Base-by-base conservation (phyloP, 2,797 vertebrate species). In the Bovichtus diacanthus region DNA sequence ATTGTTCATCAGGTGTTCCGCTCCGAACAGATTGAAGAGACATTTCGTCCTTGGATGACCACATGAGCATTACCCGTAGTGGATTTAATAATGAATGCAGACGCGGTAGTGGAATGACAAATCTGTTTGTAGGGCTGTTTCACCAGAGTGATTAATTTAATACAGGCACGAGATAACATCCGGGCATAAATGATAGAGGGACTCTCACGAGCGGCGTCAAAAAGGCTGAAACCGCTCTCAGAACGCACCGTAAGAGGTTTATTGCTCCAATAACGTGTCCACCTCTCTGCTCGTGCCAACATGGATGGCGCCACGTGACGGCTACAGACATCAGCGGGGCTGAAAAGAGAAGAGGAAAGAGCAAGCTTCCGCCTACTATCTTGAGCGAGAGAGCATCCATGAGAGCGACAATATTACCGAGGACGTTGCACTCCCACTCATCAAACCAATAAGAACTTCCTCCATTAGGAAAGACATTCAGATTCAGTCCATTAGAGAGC, bases 1-100 rank as follows among this genome's bases (percentile, higher is more conserved):
- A 78, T 76, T 78, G 59, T 81, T 79, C 81, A 82, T 81, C 72
- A 29, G 73, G 66, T 76, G 64, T 23, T 59, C 10, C n/a, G 19
- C 23, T 82, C 68, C 47, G 70, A 58, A 60, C 38, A 59, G 66
- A 84, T 71, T 70, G 63, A 83, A 55, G 55, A 61, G 66, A 78
- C 55, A 55, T 71, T 59, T 70, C 18, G 60, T 60, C 60, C 67
- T 73, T 72, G 78, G 64, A 47, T 51, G 71, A 36, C 36, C 71
- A 74, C 63, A 77, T 59, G 53, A 76, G 53, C 36, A 13, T 53
- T 67, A 56, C 61, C 49, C 9, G 29, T 38, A 43, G 50, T 56
- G 67, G 62, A 72, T 67, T 49, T 63, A 27, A 66, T 75, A 47
- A 64, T 47, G 46, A 59, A 59, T 70, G 59, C n/a, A 49, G 60